These are phyloP conservation scores for Colaptes auratus DNA, from an alignment of 2,113 vertebrate species.

Conservation along the genomic window DNA sequence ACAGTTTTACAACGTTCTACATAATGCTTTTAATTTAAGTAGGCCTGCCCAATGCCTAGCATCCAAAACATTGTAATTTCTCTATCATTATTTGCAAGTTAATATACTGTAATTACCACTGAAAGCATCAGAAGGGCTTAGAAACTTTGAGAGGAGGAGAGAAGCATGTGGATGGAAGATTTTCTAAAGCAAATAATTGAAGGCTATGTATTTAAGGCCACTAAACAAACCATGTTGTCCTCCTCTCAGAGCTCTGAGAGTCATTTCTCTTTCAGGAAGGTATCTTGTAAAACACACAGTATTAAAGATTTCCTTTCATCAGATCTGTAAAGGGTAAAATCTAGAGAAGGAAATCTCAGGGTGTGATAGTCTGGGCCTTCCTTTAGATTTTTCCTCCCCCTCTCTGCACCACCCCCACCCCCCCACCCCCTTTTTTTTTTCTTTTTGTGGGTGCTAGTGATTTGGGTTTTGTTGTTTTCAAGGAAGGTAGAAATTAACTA, in stretches of 20 bases:
- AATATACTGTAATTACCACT: neutral
- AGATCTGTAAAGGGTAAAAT: neutral
- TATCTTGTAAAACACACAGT: neutral
- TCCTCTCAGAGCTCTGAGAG: neutral
- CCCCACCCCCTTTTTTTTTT: neutral
- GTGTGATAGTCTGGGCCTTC: neutral
- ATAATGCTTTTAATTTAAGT: neutral
- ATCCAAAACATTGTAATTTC: neutral
- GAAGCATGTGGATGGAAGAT: neutral
- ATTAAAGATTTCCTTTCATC: neutral
- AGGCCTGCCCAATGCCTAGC: neutral
- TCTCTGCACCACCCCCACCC: no score
- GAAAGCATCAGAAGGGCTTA: neutral
- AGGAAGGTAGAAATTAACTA: neutral
- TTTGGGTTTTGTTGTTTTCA: neutral
- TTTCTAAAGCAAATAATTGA: neutral
- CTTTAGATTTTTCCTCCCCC: neutral
- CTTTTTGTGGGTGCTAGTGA: accelerated
- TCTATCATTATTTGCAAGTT: neutral
- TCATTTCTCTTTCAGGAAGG: neutral
- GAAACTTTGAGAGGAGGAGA: neutral
- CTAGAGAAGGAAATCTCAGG: neutral
- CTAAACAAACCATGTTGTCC: neutral
- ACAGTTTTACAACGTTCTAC: neutral
- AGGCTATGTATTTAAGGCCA: neutral